phyloP scores from a whole-genome alignment of 2,113 vertebrate genomes.

The Tiliqua scincoides region DNA sequence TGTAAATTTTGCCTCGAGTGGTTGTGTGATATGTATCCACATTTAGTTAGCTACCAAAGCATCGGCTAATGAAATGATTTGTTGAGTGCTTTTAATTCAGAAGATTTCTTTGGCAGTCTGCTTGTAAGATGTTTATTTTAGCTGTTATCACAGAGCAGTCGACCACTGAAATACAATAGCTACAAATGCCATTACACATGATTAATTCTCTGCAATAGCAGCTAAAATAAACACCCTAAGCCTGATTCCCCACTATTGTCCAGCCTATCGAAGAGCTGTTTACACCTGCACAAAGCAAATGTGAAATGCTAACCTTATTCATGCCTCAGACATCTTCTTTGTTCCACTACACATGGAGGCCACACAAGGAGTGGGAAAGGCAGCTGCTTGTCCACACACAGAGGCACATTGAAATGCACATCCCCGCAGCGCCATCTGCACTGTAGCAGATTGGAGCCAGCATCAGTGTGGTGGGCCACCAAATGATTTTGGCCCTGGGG shows the following conservation, averaged over 20 bases:
- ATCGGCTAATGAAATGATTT: slow-evolving; percentile 53
- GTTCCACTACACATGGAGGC: not conserved
- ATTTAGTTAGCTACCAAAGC: slow-evolving; percentile 49
- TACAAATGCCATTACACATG: not conserved
- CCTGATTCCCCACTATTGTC: not conserved
- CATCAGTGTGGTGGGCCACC: not conserved
- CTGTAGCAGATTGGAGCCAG: not conserved
- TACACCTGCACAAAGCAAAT: not conserved
- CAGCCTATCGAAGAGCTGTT: not conserved
- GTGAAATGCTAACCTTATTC: not conserved
- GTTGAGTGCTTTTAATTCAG: slow-evolving; percentile 56
- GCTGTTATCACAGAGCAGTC: slow-evolving; percentile 5
- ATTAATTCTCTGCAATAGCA: not conserved
- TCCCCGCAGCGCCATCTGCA: not conserved
- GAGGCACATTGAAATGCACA: not conserved
- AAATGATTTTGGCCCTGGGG: not conserved
- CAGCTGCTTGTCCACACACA: not conserved
- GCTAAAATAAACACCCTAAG: accelerated
- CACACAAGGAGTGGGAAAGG: not conserved
- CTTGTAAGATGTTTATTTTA: slow-evolving; percentile 47
- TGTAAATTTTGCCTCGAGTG: slow-evolving; percentile 54
- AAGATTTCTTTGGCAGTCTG: slow-evolving; percentile 17
- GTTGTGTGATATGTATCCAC: slow-evolving; percentile 41
- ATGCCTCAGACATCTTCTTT: not conserved
- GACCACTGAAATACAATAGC: not conserved